A percentile compares a stretch with the other conserved stretches of the same genome.
Conservation (phyloP, 2,113 vertebrate species). For the Cichladusa arquata region DNA sequence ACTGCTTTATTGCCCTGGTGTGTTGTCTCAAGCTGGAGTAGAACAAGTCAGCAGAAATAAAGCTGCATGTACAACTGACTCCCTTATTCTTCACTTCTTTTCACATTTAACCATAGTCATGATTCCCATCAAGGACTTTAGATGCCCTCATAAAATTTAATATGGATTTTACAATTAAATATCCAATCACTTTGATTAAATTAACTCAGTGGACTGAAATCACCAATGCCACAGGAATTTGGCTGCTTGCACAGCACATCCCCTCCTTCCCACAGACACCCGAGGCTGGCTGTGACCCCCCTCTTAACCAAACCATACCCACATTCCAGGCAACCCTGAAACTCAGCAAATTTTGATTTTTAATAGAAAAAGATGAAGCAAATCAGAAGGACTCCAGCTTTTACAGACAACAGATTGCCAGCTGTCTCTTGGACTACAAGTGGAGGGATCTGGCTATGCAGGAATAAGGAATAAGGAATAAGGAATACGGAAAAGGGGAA, state of each 20-base stretch:
- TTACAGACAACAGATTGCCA: not conserved
- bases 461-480: not conserved
- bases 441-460: not conserved
- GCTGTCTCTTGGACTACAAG: not conserved
- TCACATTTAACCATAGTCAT: not conserved
- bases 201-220: not conserved
- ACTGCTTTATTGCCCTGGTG: not conserved
- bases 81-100: not conserved
- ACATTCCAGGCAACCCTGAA: not conserved
- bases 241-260: not conserved
- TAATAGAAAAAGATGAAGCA: not conserved
- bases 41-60: not conserved
- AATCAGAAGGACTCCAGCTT: not conserved
- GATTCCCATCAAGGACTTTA: not conserved
- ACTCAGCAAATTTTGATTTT: not conserved
- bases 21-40: not conserved
- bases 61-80: not conserved
- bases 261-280: not conserved
- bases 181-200: not conserved
- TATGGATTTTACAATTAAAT: not conserved
- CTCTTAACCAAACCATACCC: not conserved
- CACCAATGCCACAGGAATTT: not conserved
- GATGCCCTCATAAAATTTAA: not conserved
- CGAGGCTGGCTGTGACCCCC: fast-evolving
- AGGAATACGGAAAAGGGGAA: not conserved